These are phyloP conservation scores for Melanaphis sacchari DNA, from an alignment of 1,140 invertebrate species.

Conservation along the genomic window DNA sequence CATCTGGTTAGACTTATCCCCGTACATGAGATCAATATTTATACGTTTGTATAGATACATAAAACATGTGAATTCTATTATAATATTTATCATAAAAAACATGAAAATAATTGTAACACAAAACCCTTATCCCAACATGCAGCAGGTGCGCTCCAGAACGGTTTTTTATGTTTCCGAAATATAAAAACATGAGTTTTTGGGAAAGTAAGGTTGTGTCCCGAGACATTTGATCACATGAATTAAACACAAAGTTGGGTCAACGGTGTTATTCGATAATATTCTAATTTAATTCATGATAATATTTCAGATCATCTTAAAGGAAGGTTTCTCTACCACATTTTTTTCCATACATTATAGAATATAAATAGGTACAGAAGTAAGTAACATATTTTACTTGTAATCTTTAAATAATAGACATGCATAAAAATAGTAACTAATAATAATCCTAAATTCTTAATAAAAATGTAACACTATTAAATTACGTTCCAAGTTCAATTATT, in stretches of 20 bases:
- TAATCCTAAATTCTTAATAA: neutral
- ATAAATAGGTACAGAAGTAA: too few species aligned
- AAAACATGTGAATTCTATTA: neutral
- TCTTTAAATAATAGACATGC: neutral
- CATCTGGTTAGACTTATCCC: neutral
- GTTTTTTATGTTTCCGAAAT: neutral
- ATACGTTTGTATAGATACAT: neutral
- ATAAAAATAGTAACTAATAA: neutral
- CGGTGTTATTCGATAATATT: too few species aligned
- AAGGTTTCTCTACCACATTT: too few species aligned
- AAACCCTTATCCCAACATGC: neutral
- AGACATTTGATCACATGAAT: too few species aligned
- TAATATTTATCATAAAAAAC: neutral
- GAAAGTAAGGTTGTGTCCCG: too few species aligned
- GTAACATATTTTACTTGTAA: too few species aligned
- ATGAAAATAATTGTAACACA: neutral
- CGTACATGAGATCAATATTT: neutral
- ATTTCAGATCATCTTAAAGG: too few species aligned
- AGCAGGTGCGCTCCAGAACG: neutral
- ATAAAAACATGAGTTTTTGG: neutral
- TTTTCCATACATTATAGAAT: too few species aligned
- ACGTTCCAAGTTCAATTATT: too few species aligned
- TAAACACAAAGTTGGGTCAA: too few species aligned
- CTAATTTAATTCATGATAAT: too few species aligned
- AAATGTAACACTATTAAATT: too few species aligned